Percentiles rank a stretch among this genome's conserved stretches.
Conservation (phyloP, 2,113 vertebrate species). For the Clupea harengus region DNA sequence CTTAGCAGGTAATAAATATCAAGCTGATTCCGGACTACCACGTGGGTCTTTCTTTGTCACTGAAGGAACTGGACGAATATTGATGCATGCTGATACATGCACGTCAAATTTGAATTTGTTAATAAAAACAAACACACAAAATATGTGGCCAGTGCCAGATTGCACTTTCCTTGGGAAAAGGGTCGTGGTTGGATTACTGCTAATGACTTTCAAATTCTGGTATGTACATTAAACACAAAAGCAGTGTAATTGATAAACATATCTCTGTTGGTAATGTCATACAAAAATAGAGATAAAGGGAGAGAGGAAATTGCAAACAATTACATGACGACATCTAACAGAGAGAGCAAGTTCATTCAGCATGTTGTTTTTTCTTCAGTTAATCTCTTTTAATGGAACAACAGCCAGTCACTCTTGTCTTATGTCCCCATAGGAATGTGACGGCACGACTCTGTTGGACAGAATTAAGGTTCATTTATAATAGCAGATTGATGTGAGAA, state of each 20-base stretch:
- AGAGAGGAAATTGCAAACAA: too few relatives aligned
- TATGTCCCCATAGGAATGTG: neutral
- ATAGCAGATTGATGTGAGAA: neutral
- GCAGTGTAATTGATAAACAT: neutral
- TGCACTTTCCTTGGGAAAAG: neutral
- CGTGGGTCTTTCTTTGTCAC: neutral
- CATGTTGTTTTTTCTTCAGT: neutral
- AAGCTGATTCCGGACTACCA: neutral
- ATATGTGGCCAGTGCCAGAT: neutral
- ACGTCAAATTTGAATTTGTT: neutral
- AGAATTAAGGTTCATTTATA: neutral
- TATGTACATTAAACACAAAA: too few relatives aligned
- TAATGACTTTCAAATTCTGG: neutral
- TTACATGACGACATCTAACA: too few relatives aligned
- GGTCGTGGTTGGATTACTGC: neutral
- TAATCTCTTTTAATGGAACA: neutral
- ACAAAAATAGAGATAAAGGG: too few relatives aligned
- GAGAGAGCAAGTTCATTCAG: neutral
- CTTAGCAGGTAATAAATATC: neutral
- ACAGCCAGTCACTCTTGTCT: neutral
- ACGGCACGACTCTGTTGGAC: neutral
- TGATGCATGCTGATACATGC: neutral
- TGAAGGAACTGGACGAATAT: neutral
- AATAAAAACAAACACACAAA: neutral
- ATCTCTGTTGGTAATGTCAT: neutral